These are phyloP conservation scores for Xestobium rufovillosum DNA, from an alignment of 2,888 invertebrate species.

Conservation along the genomic window DNA sequence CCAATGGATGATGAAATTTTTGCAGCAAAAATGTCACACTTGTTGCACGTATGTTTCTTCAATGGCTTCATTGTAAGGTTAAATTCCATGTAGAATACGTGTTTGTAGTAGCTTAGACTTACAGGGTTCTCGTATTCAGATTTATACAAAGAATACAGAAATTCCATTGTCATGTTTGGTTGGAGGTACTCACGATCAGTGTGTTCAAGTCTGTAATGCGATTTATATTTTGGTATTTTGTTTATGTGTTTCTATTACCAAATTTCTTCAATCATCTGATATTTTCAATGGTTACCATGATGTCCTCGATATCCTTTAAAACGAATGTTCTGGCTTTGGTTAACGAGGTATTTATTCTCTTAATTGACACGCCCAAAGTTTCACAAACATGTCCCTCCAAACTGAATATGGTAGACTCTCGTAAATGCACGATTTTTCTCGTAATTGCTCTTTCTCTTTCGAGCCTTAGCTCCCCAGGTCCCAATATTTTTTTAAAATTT, in stretches of 20 bases:
- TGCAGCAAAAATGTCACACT: constrained; percentile 8
- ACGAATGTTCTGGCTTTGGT: constrained; percentile 10
- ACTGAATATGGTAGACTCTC: constrained; percentile 4
- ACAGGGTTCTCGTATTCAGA: constrained; percentile 7
- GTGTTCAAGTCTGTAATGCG: constrained; percentile 15
- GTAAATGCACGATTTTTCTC: constrained; percentile 8
- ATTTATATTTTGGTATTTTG: constrained; percentile 17
- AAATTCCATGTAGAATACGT: constrained; percentile 9
- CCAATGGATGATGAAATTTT: constrained; percentile 1
- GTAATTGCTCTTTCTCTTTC: no score
- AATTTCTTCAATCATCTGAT: constrained; percentile 3
- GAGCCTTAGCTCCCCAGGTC: background rate
- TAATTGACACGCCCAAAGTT: no score
- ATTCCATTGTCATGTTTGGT: constrained; percentile 14
- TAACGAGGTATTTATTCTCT: constrained; percentile 16
- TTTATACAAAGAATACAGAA: constrained; percentile 18
- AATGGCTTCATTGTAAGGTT: constrained; percentile 6
- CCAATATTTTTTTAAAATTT: constrained; percentile 3
- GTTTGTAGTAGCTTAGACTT: constrained; percentile 4
- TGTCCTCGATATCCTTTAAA: constrained; percentile 15
- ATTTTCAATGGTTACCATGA: constrained; percentile 15
- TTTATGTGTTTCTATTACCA: no score
- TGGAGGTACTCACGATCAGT: constrained; percentile 14
- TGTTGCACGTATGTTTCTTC: constrained; percentile 12
- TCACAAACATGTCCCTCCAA: no score